phyloP scores from a whole-genome alignment of 1,140 invertebrate species.

The Polypedilum pembai region DNA sequence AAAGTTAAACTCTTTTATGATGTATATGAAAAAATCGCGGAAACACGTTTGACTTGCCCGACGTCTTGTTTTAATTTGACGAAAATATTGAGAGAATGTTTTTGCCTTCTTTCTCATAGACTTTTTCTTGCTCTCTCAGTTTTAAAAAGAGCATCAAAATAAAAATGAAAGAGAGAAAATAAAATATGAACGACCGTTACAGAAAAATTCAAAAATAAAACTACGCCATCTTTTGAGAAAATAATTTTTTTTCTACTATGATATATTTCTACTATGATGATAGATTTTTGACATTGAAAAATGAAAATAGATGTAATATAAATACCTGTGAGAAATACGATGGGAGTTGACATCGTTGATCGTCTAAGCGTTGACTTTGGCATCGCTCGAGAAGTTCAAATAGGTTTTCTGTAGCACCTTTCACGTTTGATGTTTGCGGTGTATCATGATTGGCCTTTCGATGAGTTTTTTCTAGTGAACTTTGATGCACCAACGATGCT shows the following conservation, averaged over 20 bases:
- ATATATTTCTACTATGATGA: neutral
- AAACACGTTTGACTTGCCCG: neutral
- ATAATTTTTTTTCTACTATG: neutral
- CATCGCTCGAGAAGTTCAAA: conserved; percentile 85
- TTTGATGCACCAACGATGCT: neutral
- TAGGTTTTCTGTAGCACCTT: conserved; percentile 69
- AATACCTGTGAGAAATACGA: conserved; percentile 79
- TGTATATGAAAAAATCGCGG: neutral
- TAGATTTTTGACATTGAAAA: neutral
- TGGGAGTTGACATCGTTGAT: conserved; percentile 87
- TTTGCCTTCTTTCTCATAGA: neutral
- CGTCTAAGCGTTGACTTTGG: conserved; percentile 85
- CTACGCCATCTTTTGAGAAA: neutral
- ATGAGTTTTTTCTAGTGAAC: neutral
- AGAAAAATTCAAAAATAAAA: neutral
- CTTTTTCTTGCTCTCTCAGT: neutral
- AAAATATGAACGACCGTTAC: neutral
- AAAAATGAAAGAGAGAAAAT: neutral
- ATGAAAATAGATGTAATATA: conserved; percentile 27
- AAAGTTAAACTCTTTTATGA: neutral
- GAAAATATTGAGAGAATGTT: neutral
- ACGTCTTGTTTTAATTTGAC: neutral
- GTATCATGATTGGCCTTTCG: neutral
- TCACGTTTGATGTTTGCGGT: conserved; percentile 43
- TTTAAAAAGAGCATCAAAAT: neutral